Evolutionary conservation across 1,140 invertebrate species (phyloP), one percentile per base, ranked within the genome.

Genomic region (Drosophila nigrodunni): DNA sequence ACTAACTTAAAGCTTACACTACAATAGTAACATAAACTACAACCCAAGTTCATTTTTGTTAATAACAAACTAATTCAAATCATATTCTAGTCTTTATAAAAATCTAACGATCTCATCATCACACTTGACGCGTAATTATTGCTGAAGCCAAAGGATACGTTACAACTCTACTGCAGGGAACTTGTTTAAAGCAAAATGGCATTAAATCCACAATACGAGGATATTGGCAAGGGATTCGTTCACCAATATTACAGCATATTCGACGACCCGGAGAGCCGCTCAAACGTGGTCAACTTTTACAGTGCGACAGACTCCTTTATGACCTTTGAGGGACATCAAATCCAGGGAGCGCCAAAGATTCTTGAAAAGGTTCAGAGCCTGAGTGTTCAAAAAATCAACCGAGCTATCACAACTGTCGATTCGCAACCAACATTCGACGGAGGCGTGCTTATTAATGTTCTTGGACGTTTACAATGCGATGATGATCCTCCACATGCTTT

Each of bases 341-440:
- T 98, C 77, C 97, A 98, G 94, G 98, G 98, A 92, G 95, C 96
- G 82, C 94, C 95, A 72, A 98, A 98, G 94, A 98, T 99, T 85
- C 97, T 98, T 95, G 97, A 98, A 94, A 98, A 98, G 94, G 94
- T 54, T 21, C 62, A 97, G 96, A 95, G 95, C 91, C 94, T 98
- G 93, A 94, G 95, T 70, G 98, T 98, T 94, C 97, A 98, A 95
- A 98, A 98, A 94, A 98, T 99, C 82, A 95, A 95, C 91, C 95
- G 98, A 93, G 94, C 96, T 91, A 96, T 98, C 92, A 98, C 98
- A 61, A 95, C 96, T n/a, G 95, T 98, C 49, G 98, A 99, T 93
- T 97, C 96, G 67, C 98, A 98, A 93, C 98, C 98, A 43, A 98
- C 97, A 95, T 98, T 97, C 90, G 97, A 98, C 94, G 97, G 98